Percentiles rank a stretch among this genome's conserved stretches.
phyloP scores from a whole-genome alignment of 2,113 vertebrate species.

The Hoplias malabaricus region DNA sequence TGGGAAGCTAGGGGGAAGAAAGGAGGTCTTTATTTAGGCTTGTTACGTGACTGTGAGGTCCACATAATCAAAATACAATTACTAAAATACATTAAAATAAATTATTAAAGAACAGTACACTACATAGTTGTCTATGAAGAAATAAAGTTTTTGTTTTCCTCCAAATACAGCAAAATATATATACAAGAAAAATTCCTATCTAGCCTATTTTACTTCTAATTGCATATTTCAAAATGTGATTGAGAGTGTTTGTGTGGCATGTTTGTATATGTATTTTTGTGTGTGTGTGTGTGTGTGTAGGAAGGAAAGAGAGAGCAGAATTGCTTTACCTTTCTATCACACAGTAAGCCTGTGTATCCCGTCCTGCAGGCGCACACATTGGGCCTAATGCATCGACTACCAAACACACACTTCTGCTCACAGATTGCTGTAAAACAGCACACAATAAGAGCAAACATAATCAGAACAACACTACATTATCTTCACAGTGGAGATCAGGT shows the following conservation, averaged over 20 bases:
- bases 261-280: neutral
- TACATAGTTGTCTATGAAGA: no score
- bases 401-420: constrained; percentile 69
- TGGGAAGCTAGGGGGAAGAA: constrained; percentile 65
- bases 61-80: no score
- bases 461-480: neutral
- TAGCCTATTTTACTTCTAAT: no score
- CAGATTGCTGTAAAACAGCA: constrained; percentile 53
- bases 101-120: no score
- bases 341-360: constrained; percentile 61
- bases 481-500: neutral
- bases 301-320: no score
- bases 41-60: no score
- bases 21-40: no score
- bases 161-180: no score
- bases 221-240: no score
- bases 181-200: no score
- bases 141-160: no score
- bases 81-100: no score
- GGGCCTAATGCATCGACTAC: constrained; percentile 68
- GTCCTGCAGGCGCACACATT: constrained; percentile 75
- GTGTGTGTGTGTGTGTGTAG: neutral
- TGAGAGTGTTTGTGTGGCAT: neutral
- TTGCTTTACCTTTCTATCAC: constrained; percentile 69
- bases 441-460: neutral